Conservation (phyloP, 2,113 vertebrate genomes). For the Conger conger region DNA sequence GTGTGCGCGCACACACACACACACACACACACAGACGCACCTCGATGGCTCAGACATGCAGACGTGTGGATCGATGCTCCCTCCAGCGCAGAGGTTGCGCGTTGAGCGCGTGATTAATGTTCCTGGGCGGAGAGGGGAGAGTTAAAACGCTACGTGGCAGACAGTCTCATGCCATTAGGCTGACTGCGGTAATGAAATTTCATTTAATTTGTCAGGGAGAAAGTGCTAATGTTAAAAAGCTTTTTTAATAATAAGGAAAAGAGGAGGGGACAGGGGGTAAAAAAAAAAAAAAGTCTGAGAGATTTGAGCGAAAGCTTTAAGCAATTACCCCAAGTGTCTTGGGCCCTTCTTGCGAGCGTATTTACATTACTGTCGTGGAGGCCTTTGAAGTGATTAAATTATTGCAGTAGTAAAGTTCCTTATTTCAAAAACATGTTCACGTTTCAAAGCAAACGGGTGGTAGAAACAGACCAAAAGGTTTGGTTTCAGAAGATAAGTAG, state of each 20-base stretch:
- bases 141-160: slow-evolving; percentile 74
- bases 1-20: slow-evolving; percentile 45
- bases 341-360: slow-evolving; percentile 87
- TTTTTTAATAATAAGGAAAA: slow-evolving; percentile 62
- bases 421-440: slow-evolving; percentile 63
- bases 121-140: slow-evolving; percentile 65
- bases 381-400: slow-evolving; percentile 86
- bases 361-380: slow-evolving; percentile 95
- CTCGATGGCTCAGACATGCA: slow-evolving; percentile 24
- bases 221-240: slow-evolving; percentile 99
- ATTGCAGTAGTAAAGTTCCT: slow-evolving; percentile 80
- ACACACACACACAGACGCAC: slow-evolving; percentile 23
- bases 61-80: slow-evolving; percentile 69
- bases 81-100: slow-evolving; percentile 67
- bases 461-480: slow-evolving; percentile 62
- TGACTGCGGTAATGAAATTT: slow-evolving; percentile 97
- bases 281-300: slow-evolving; percentile 69
- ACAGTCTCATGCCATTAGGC: slow-evolving; percentile 94
- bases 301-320: slow-evolving; percentile 95
- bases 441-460: slow-evolving; percentile 59
- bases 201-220: slow-evolving; percentile 99
- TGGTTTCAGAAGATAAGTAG: slow-evolving; percentile 61
- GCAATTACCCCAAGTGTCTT: slow-evolving; percentile 96
- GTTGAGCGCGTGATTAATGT: slow-evolving; percentile 79
- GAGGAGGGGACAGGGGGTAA: not conserved